Base-by-base conservation (phyloP, 2,797 vertebrate genomes). In the Acanthornis magna region DNA sequence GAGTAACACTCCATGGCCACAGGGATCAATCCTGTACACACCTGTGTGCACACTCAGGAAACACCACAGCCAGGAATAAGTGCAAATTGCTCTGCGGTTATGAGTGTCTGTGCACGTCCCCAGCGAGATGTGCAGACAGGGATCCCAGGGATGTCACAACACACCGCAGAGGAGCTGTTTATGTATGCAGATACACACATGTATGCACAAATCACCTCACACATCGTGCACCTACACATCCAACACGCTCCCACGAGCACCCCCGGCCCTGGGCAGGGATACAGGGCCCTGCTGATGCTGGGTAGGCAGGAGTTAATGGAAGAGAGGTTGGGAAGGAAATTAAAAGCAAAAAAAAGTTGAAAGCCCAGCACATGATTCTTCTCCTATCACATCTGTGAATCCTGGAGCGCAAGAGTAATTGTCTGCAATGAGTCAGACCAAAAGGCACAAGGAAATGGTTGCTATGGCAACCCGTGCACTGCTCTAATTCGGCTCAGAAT, bases 401-500 rank as follows among this genome's bases (percentile, higher is more conserved):
- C 96, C 96, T 93, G 78, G 95, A 97, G 96, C 67, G 8, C 48
- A 27, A 97, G 95, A 97, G 97, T 87, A 91, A 95, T 96, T 96
- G 97, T 97, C 97, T 97, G 96, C 95, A 97, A 95, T 95, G 96
- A 97, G 97, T 98, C 98, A 97, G 97, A 97, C 91, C 93, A 88
- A 95, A 94, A 97, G 96, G 97, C 96, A 96, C 93, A 96, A 96
- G 97, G 97, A 97, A 97, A 97, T 40, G 74, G 98, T 98, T 98
- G 96, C 97, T 53, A 98, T 98, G 97, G 94, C 96, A 98, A 98
- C 98, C 60, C 5, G 6, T 5, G 79, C 94, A 53, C 81, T 94
- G 97, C 97, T 98, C 97, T 97, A 97, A 97, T 98, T 98, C 96
- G 29, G 91, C 96, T 96, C 86, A 13, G 97, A 97, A 97, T 97